Percentiles rank a stretch among this genome's conserved stretches.
phyloP scores from a whole-genome alignment of 2,888 invertebrate genomes.

The Pyrrhia umbra region DNA sequence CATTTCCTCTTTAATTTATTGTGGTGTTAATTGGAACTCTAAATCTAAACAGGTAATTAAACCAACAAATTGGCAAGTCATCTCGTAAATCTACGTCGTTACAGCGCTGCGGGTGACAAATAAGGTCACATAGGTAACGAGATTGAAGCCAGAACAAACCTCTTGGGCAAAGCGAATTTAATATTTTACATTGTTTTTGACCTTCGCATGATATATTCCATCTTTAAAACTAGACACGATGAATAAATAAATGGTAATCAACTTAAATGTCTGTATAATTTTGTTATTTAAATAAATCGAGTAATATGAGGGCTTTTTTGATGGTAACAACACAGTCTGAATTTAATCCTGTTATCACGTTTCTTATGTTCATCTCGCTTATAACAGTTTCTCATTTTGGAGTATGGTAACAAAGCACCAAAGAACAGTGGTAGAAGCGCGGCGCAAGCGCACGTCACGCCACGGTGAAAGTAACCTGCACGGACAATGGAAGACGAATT shows the following conservation, averaged over 20 bases:
- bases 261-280: not conserved
- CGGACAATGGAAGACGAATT: conserved; percentile 75
- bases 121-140: conserved; percentile 68
- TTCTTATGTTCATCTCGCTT: not conserved
- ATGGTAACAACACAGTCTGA: not conserved
- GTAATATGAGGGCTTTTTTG: not conserved
- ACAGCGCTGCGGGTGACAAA: conserved; percentile 61
- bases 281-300: not conserved
- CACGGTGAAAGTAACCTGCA: conserved; percentile 79
- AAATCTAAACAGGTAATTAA: conserved; percentile 64
- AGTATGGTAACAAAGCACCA: conserved; percentile 46
- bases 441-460: conserved; percentile 70
- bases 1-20: conserved; percentile 32
- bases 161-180: conserved; percentile 46
- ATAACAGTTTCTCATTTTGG: conserved; percentile 21
- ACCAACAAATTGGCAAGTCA: conserved; percentile 54
- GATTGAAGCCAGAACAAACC: conserved; percentile 49
- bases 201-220: conserved; percentile 48
- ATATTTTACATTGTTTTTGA: conserved; percentile 47
- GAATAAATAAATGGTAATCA: conserved; percentile 30
- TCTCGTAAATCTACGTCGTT: conserved; percentile 48
- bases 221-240: conserved; percentile 26
- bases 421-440: conserved; percentile 48
- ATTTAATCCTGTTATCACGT: not conserved
- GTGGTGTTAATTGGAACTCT: conserved; percentile 23